These are phyloP conservation scores for Orthosia gracilis DNA, from an alignment of 2,888 invertebrate species.

Conservation along the genomic window DNA sequence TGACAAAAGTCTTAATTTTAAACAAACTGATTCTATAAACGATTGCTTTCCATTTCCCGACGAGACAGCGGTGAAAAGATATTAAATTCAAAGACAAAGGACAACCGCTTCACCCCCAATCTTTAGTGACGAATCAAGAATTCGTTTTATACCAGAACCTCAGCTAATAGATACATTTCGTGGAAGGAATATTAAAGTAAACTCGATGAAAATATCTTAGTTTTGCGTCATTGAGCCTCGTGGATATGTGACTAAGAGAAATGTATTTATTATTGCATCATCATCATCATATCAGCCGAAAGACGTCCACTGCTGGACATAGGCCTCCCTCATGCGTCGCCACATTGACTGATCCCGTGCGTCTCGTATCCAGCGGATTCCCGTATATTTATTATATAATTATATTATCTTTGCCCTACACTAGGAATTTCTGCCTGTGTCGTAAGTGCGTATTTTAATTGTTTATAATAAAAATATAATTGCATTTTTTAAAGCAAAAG, in stretches of 20 bases:
- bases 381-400: no score
- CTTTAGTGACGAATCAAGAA: constrained; percentile 40
- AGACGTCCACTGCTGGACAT: no score
- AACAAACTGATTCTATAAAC: neutral
- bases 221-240: neutral
- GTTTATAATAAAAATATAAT: constrained; percentile 25
- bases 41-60: constrained; percentile 6
- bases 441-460: neutral
- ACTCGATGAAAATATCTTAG: neutral
- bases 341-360: no score
- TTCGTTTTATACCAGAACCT: constrained; percentile 36
- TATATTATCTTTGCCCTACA: no score
- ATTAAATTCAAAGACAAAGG: constrained; percentile 21
- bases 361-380: no score
- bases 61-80: neutral
- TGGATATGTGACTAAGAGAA: neutral
- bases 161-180: constrained; percentile 35
- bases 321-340: no score
- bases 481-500: neutral
- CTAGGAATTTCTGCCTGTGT: no score
- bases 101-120: neutral
- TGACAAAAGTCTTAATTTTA: neutral
- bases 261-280: no score
- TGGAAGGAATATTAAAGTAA: constrained; percentile 30
- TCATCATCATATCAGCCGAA: no score